These are phyloP conservation scores for Frankliniella fusca DNA, from an alignment of 2,888 invertebrate genomes.

Conservation along the genomic window DNA sequence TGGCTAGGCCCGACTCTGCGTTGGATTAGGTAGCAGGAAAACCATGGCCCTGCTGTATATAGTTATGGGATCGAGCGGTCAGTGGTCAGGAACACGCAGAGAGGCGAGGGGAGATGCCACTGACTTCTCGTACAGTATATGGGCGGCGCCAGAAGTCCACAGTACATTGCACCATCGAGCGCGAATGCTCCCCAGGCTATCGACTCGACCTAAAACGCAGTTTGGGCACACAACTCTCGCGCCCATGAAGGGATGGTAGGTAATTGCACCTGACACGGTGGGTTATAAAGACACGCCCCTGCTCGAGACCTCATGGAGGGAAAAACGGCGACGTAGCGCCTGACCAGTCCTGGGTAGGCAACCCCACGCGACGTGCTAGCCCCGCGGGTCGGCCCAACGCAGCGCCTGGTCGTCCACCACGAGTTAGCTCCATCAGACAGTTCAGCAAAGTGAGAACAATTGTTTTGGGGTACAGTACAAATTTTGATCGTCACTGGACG, in stretches of 20 bases:
- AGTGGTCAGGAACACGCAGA: neutral
- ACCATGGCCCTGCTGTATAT: neutral
- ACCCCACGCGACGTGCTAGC: too few relatives aligned
- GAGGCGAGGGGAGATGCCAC: neutral
- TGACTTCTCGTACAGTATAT: neutral
- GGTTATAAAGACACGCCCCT: too few relatives aligned
- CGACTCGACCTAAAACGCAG: neutral
- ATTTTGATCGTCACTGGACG: neutral
- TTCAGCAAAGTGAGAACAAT: neutral
- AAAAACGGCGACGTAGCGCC: too few relatives aligned
- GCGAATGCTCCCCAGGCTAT: neutral
- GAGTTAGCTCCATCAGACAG: neutral
- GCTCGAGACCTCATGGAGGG: too few relatives aligned
- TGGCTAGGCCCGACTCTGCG: neutral
- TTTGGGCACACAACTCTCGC: too few relatives aligned
- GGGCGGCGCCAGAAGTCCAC: neutral
- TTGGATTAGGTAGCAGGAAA: neutral
- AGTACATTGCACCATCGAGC: neutral
- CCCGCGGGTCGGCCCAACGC: too few relatives aligned
- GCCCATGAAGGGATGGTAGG: too few relatives aligned
- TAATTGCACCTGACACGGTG: too few relatives aligned
- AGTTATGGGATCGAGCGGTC: neutral
- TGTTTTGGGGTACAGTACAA: neutral
- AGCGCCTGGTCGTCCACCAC: too few relatives aligned
- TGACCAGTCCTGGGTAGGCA: too few relatives aligned